Conservation (phyloP, 2,797 vertebrate genomes). For the Halcyon leucocephala region DNA sequence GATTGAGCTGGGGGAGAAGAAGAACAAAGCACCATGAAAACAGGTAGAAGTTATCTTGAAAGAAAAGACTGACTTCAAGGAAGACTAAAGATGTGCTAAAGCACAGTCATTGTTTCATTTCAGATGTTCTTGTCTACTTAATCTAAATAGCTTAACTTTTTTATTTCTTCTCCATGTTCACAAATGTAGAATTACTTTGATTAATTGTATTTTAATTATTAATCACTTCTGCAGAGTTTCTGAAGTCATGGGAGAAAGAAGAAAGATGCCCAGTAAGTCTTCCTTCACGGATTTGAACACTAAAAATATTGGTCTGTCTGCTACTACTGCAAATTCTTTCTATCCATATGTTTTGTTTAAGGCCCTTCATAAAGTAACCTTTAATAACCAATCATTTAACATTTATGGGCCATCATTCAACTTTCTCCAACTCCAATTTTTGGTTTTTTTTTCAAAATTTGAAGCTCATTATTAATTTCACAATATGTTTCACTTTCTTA, state of each 20-base stretch:
- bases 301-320: neutral
- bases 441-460: neutral
- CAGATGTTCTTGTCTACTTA: neutral
- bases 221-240: neutral
- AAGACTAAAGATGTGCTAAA: neutral
- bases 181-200: neutral
- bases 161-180: neutral
- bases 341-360: neutral
- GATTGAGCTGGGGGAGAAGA: neutral
- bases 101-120: neutral
- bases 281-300: neutral
- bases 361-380: neutral
- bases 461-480: neutral
- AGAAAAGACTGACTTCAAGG: neutral
- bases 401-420: neutral
- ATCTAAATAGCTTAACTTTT: neutral
- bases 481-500: neutral
- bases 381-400: neutral
- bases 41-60: neutral
- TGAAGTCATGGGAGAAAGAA: neutral
- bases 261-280: neutral
- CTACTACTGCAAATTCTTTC: neutral
- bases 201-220: neutral
- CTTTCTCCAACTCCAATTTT: neutral
- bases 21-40: neutral